Evolutionary conservation across 2,113 vertebrate genomes (phyloP).

Genomic region (Bos taurus): DNA sequence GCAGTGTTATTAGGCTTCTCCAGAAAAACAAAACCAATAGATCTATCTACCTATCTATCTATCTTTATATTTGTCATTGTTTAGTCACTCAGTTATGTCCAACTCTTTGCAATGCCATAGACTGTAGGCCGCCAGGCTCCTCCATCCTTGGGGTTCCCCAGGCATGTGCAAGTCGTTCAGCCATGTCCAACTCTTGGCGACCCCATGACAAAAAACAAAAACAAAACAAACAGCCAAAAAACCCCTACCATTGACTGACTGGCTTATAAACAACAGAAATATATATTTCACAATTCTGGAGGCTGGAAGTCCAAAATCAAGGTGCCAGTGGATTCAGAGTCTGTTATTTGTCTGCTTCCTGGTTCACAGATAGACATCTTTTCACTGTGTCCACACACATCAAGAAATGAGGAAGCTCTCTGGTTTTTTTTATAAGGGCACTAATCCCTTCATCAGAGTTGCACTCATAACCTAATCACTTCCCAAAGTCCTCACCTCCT

Average conservation of each 20-base stretch:
- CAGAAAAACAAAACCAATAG: not conserved
- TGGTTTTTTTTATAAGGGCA: not conserved
- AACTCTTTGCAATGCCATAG: not conserved
- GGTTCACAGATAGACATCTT: not conserved
- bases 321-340: not conserved
- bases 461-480: not conserved
- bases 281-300: not conserved
- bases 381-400: not conserved
- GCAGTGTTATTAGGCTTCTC: not conserved
- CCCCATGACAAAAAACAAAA: not conserved
- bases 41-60: not conserved
- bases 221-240: not conserved
- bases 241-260: not conserved
- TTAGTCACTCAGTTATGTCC: not conserved
- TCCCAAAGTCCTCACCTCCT: not conserved
- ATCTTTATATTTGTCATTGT: not conserved
- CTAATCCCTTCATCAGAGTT: not conserved
- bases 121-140: not conserved
- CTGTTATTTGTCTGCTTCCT: not conserved
- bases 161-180: accelerated
- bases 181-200: not conserved
- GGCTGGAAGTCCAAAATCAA: not conserved
- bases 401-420: not conserved
- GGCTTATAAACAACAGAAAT: not conserved
- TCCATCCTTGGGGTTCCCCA: not conserved